Evolutionary conservation across 2,797 vertebrate genomes (phyloP), one percentile per base, ranked within the genome.

Genomic region (Hoplostethus mediterraneus): DNA sequence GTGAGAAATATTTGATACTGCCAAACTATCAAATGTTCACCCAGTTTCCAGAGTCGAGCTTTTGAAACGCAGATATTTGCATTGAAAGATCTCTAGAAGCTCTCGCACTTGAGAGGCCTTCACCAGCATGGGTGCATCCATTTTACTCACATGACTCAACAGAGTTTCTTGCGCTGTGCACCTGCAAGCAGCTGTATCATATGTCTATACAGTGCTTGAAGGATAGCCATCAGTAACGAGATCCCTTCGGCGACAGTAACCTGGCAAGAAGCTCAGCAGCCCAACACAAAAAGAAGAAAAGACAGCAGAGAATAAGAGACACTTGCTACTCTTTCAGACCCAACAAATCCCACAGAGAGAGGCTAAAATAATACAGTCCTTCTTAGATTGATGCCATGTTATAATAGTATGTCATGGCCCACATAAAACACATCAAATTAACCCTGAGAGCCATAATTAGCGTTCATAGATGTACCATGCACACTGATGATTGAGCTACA

Each of bases 381-480:
- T 77, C 30, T 84, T 74, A 86, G 91, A 85, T 64, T 70, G 70
- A 87, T 59, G 71, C 67, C 53, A 67, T 69, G 73, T 87, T 85
- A 86, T 75, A 84, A 85, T 89, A 87, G 80, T 61, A 79, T 76
- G 65, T 72, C 79, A 75, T 77, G 91, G 73, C 91, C 90, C 89
- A 94, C 81, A 93, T 94, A 84, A 82, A 91, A 84, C 73, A 80
- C 13, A 69, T 77, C 63, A 80, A 87, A 89, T 91, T 84, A 88
- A 87, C 74, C 85, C 84, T 60, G 73, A 76, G 75, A 86, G 83
- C 73, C 83, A 83, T 79, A 83, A 86, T 90, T 89, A 89, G 85
- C 75, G 75, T 82, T 87, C 66, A 86, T 57, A 80, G 55, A 80
- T 67, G 52, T 51, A 81, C 79, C 61, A 56, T 47, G n/a, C 48